Conservation (phyloP, 2,113 vertebrate genomes). For the Nothoprocta perdicaria region DNA sequence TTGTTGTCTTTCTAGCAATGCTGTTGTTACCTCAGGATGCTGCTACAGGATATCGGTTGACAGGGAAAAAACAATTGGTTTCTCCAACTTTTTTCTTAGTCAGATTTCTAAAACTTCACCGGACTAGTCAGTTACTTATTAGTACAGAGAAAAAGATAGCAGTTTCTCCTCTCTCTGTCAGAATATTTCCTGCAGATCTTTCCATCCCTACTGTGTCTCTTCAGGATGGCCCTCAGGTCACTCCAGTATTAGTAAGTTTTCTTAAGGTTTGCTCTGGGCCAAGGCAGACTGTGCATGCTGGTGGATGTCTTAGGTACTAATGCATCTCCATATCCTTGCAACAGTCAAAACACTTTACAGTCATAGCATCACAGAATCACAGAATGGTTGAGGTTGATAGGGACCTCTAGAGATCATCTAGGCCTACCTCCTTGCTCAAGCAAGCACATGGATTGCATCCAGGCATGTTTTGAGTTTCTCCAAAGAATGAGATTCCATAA, state of each 20-base stretch:
- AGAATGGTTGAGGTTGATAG: too few species aligned
- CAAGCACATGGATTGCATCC: too few species aligned
- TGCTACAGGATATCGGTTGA: not conserved
- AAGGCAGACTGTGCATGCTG: rapidly evolving
- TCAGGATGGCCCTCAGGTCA: not conserved
- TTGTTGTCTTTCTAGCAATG: not conserved
- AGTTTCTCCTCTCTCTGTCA: not conserved
- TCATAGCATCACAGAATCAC: not conserved
- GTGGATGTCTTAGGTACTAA: not conserved
- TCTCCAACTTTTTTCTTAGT: not conserved
- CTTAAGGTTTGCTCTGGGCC: not conserved
- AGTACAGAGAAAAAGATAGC: not conserved
- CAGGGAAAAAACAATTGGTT: not conserved
- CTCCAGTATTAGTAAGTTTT: rapidly evolving
- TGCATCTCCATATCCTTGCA: not conserved
- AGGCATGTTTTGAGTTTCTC: too few species aligned
- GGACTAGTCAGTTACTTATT: not conserved
- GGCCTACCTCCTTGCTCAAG: too few species aligned
- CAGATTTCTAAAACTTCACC: not conserved
- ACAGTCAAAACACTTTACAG: not conserved
- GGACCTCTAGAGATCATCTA: too few species aligned
- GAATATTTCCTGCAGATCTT: not conserved
- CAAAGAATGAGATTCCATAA: too few species aligned
- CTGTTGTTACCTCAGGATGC: not conserved
- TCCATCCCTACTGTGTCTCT: not conserved